Percentiles rank a stretch among this genome's conserved stretches.
Evolutionary conservation across 2,888 invertebrate genomes (phyloP).

Genomic region (Drosophila conformis): DNA sequence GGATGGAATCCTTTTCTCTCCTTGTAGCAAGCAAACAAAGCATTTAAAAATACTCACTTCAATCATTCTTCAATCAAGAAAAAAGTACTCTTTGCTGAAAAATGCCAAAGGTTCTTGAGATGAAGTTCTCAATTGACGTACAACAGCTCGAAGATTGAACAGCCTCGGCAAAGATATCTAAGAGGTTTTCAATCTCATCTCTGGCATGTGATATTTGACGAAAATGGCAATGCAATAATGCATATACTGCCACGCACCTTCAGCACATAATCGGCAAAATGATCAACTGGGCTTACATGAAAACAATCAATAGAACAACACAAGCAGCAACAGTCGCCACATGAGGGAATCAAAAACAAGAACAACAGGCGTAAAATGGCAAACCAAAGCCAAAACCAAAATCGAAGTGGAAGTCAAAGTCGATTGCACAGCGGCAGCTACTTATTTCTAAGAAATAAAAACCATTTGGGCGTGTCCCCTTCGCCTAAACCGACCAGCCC

Average conservation of each 20-base stretch:
- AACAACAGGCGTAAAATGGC: conserved; percentile 47
- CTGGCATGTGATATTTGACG: background rate
- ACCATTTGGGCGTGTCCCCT: conserved; percentile 71
- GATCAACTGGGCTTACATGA: conserved; percentile 9
- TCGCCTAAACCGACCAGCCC: conserved; percentile 35
- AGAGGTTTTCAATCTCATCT: background rate
- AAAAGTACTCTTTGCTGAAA: background rate
- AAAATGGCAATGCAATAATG: background rate
- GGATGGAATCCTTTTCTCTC: background rate
- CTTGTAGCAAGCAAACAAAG: background rate
- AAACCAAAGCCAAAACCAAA: conserved; percentile 27
- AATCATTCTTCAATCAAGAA: background rate
- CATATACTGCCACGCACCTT: background rate
- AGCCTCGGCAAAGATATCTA: background rate
- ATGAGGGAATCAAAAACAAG: conserved; percentile 4
- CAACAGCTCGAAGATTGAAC: background rate
- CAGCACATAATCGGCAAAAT: conserved; percentile 1
- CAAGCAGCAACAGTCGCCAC: background rate
- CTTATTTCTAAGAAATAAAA: conserved; percentile 75
- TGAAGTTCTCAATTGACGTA: background rate
- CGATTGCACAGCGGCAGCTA: conserved; percentile 48
- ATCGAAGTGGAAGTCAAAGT: conserved; percentile 28
- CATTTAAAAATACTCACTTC: background rate
- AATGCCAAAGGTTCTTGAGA: background rate
- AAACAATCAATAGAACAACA: conserved; percentile 30